Evolutionary conservation across 2,797 vertebrate species (phyloP).

Genomic region (Loriculus beryllinus): DNA sequence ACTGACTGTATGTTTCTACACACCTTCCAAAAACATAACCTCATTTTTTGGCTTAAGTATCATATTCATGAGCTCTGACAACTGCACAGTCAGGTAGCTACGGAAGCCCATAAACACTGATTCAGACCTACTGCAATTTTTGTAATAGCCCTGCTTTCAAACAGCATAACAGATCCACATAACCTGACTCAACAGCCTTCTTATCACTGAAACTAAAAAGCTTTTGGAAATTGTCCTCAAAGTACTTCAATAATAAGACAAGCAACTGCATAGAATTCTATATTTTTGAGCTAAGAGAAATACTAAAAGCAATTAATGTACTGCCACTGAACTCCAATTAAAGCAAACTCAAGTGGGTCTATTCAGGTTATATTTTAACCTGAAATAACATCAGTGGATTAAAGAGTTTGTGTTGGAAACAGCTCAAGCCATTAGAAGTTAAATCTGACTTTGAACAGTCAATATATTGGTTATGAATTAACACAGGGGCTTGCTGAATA

Average conservation of each 20-base stretch:
- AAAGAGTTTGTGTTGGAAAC: not conserved
- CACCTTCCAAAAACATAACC: not conserved
- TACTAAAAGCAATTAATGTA: not conserved
- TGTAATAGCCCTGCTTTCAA: not conserved
- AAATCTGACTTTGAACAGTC: not conserved
- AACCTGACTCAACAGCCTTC: not conserved
- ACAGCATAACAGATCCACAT: not conserved
- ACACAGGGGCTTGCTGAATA: not conserved
- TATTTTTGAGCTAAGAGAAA: not conserved
- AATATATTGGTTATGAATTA: not conserved
- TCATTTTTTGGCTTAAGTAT: not conserved
- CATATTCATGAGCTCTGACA: not conserved
- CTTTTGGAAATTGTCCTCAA: not conserved
- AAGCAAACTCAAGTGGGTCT: not conserved
- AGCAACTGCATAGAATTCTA: not conserved
- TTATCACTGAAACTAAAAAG: not conserved
- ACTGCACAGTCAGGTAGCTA: not conserved
- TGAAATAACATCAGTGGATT: not conserved
- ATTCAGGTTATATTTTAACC: not conserved
- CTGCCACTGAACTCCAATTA: not conserved
- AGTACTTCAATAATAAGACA: not conserved
- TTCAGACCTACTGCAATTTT: not conserved
- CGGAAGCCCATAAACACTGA: not conserved
- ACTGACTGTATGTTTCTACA: not conserved
- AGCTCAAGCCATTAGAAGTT: not conserved